Percentiles rank a stretch among this genome's conserved stretches.
Conservation (phyloP, 2,113 vertebrate species). For the Theropithecus gelada region DNA sequence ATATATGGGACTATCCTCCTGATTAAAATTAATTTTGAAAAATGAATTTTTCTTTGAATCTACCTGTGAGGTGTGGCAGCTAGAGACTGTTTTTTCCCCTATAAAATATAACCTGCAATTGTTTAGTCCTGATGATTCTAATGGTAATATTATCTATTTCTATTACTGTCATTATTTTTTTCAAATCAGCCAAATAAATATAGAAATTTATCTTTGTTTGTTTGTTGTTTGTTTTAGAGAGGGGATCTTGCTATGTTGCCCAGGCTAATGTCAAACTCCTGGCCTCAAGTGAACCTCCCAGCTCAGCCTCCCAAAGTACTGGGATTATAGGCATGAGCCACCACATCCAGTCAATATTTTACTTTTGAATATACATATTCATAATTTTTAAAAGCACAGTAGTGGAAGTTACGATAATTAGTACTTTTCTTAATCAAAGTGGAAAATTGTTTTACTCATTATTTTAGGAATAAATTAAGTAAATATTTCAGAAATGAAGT, state of each 20-base stretch:
- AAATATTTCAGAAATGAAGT: constrained; percentile 8
- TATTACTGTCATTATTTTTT: neutral
- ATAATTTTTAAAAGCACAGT: neutral
- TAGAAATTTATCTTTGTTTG: neutral
- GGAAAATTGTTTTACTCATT: neutral
- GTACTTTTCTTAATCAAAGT: constrained; percentile 22
- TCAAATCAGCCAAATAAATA: neutral
- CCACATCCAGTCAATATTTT: neutral
- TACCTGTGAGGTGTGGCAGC: neutral
- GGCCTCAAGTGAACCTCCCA: too few relatives aligned
- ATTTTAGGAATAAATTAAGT: constrained; percentile 49
- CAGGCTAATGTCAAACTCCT: too few relatives aligned
- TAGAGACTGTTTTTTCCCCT: neutral
- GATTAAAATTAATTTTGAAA: constrained; percentile 36
- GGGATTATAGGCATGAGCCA: too few relatives aligned
- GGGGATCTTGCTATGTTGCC: too few relatives aligned
- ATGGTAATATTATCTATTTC: neutral
- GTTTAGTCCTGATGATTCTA: constrained; percentile 26
- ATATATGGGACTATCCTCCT: neutral
- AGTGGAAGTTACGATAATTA: neutral
- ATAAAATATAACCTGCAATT: neutral
- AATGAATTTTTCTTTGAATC: neutral
- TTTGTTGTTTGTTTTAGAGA: too few relatives aligned
- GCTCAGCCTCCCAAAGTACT: too few relatives aligned
- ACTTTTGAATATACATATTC: neutral